phyloP scores from a whole-genome alignment of 2,797 vertebrate genomes.

The Neopelma chrysocephalum region DNA sequence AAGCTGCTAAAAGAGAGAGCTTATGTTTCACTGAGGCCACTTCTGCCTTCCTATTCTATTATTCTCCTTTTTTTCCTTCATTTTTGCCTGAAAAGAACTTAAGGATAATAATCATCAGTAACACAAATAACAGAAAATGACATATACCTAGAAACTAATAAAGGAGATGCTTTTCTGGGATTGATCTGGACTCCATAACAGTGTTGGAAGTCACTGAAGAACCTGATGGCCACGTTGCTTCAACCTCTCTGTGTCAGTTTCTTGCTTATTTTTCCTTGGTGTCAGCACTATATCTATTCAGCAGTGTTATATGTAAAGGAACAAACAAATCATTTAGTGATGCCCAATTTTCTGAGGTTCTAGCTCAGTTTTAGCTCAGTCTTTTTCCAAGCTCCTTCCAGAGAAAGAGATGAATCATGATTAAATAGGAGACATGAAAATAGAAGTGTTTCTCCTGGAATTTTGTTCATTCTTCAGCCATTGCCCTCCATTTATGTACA shows the following conservation, averaged over 20 bases:
- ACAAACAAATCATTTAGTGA: not conserved
- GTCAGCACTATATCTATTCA: not conserved
- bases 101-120: not conserved
- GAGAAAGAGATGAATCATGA: not conserved
- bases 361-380: not conserved
- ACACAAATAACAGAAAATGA: not conserved
- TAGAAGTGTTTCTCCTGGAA: not conserved
- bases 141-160: not conserved
- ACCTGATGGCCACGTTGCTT: not conserved
- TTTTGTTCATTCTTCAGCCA: not conserved
- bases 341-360: not conserved
- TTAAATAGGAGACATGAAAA: not conserved
- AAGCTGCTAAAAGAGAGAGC: not conserved
- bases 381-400: not conserved
- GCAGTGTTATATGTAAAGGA: not conserved
- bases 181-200: not conserved
- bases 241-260: not conserved
- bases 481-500: not conserved
- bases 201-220: not conserved
- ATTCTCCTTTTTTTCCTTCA: not conserved
- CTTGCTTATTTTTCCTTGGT: not conserved
- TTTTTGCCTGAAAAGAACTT: not conserved
- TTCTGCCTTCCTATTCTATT: not conserved
- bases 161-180: not conserved
- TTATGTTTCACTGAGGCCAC: not conserved